These are phyloP conservation scores for Agrilus cyanescens DNA, from an alignment of 2,888 invertebrate genomes.

Conservation along the genomic window DNA sequence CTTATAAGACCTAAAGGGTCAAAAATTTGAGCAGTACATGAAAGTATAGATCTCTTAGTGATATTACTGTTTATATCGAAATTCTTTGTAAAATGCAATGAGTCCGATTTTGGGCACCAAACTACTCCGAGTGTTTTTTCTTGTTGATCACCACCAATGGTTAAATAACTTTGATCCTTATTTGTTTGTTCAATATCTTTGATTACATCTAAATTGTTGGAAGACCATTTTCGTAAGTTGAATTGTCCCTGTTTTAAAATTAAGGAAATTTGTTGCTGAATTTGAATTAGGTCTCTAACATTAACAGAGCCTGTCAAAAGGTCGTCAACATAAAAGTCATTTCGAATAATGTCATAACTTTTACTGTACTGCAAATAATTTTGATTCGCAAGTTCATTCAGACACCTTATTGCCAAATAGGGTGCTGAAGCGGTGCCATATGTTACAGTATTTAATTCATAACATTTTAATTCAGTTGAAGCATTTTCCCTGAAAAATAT, in stretches of 20 bases:
- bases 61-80: no score
- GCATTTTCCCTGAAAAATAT: slow-evolving; percentile 17
- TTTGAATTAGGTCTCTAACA: not conserved
- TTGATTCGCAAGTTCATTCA: slow-evolving; percentile 12
- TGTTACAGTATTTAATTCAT: no score
- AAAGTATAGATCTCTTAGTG: no score
- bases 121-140: no score
- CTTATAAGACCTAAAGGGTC: no score
- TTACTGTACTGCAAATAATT: slow-evolving; percentile 10
- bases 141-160: not conserved
- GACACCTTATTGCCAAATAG: slow-evolving; percentile 13
- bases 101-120: no score
- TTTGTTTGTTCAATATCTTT: no score
- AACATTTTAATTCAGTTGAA: slow-evolving; percentile 7
- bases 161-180: no score
- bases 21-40: no score
- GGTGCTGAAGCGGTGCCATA: slow-evolving; percentile 16
- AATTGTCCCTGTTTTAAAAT: slow-evolving; percentile 7
- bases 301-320: slow-evolving; percentile 8
- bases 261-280: not conserved
- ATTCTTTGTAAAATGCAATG: no score
- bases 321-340: slow-evolving; percentile 16
- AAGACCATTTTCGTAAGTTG: slow-evolving; percentile 10
- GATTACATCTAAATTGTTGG: slow-evolving; percentile 5
- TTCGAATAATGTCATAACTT: slow-evolving; percentile 5